Evolutionary conservation across 2,797 vertebrate species (phyloP), one percentile per base, ranked within the genome.

Genomic region (Rhadinocentrus ornatus): DNA sequence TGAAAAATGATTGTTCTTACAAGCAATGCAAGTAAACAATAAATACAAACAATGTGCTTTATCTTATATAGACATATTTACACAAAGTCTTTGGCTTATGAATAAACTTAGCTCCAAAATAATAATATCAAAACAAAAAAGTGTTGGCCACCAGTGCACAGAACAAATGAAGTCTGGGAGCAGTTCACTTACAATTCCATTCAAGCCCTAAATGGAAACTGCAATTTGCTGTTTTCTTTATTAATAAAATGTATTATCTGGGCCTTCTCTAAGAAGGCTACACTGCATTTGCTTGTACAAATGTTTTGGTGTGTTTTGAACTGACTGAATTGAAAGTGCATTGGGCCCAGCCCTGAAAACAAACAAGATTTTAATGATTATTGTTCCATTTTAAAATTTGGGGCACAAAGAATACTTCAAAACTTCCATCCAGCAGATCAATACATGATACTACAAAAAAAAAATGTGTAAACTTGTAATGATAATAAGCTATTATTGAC

Each of bases 71-170:
- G 95, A 98, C 97, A 98, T 99, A 99, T 99, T 97, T 99, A 99
- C 97, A 99, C 92, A 88, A 95, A 97, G 93, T 99, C 98, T 99
- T 99, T 99, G 98, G 98, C 97, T 97, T 99, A 97, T 97, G 96
- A 95, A 95, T 94, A 95, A 95, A 94, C 93, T 95, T 86, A 93
- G 94, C 95, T 96, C 94, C 91, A 89, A 92, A 93, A 91, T 84
- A 84, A 95, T 91, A 94, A 71, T 52, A 71, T 55, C 59, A 93
- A 65, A 82, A 70, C 5, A 59, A 50, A 93, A n/a, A 90, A 86
- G 94, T 96, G 95, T 94, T 93, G 96, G 94, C 95, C 94, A 93
- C 96, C 94, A 96, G 96, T 96, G 95, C 96, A 96, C 95, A 91
- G 93, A 92, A 95, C 94, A 94, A 92, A 92, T 78, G 87, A 93